Evolutionary conservation across 2,113 vertebrate species (phyloP).

Genomic region (Oreotragus oreotragus): DNA sequence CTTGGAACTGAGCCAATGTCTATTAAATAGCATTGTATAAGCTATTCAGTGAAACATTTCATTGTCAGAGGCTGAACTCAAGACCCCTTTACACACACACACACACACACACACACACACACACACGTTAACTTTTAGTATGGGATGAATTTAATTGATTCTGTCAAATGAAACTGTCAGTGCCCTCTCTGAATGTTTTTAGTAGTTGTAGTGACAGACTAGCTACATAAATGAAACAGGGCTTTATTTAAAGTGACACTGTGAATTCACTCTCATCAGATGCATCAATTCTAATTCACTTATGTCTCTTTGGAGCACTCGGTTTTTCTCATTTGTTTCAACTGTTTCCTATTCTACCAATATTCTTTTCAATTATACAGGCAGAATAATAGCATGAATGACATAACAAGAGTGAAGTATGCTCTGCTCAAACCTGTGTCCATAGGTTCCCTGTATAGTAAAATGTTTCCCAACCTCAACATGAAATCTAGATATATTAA

Average conservation of each 20-base stretch:
- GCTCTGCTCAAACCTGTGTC: constrained; percentile 47
- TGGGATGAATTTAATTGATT: not conserved
- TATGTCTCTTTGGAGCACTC: constrained; percentile 58
- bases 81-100: no score
- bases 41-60: not conserved
- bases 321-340: constrained; percentile 68
- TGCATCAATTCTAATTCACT: constrained; percentile 77
- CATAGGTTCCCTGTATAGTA: constrained; percentile 13
- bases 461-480: not conserved
- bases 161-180: constrained; percentile 42
- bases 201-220: constrained; percentile 41
- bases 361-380: constrained; percentile 73
- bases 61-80: not conserved
- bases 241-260: constrained; percentile 72
- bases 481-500: constrained; percentile 60
- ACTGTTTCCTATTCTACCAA: constrained; percentile 52
- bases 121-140: not conserved
- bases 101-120: not conserved
- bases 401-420: constrained; percentile 44
- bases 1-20: not conserved
- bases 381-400: constrained; percentile 49
- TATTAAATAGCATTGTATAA: not conserved
- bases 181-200: constrained; percentile 35
- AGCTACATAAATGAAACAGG: constrained; percentile 44
- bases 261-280: constrained; percentile 59